Base-by-base conservation (phyloP, 2,113 vertebrate species). In the Petroica traversi region DNA sequence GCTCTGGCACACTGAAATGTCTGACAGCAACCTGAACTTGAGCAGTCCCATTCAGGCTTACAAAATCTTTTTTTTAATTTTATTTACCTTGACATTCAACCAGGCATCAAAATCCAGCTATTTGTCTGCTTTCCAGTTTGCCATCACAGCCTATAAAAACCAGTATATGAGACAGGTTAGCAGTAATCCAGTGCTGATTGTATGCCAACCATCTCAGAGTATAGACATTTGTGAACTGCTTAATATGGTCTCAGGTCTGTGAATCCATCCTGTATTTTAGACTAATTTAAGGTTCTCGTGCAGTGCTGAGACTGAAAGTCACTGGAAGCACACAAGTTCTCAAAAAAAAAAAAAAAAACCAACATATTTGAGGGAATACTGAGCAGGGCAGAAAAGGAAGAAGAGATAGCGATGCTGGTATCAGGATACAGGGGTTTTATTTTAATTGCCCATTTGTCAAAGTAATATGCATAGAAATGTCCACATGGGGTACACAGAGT, bases 341-440 rank as follows among this genome's bases (percentile, higher is more conserved):
- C 28, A 13, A 61, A 38, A 49, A 76, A 54, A 14, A 29, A 4
- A 55, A 31, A 31, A 34, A 58, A 23, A 34, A 48, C 14, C 19
- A 23, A 18, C 19, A 18, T 2, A 6, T 83, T 62, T 64, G 25
- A 79, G 40, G 5, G 7, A 52, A 46, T 12, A 67, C 22, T 11
- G 15, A 84, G 28, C 6, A 43, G 7, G 7, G 4, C 3, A 23
- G 14, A 23, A 38, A 88, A n/a, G 17, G 67, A 77, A 33, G 22
- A 91, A 74, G 31, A 80, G 11, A 8, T 5, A 25, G 28, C 8
- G 4, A 9, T 52, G 14, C 5, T 29, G 41, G 10, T 49, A 8
- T 52, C 20, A 31, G 14, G 22, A 8, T 64, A 61, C 17, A 34
- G 38, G 26, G 1, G 1, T 0, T 9, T 4, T n/a, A n/a, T 33